These are phyloP conservation scores for Sitodiplosis mosellana DNA, from an alignment of 1,140 invertebrate genomes.

Conservation along the genomic window DNA sequence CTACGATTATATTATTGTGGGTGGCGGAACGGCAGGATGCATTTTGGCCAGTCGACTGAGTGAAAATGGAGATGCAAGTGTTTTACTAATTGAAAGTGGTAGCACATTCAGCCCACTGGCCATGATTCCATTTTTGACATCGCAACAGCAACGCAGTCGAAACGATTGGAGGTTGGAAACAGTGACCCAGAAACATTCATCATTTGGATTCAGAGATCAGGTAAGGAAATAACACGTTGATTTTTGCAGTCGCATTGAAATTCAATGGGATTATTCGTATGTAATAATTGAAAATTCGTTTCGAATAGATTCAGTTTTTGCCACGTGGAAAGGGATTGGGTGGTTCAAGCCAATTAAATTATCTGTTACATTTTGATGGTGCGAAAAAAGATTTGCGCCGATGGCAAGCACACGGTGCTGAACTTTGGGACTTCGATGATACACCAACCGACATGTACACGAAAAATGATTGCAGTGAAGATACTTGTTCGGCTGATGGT, in stretches of 20 bases:
- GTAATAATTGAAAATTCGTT: slow-evolving; percentile 2
- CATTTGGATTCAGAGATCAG: slow-evolving; percentile 36
- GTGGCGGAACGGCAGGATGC: slow-evolving; percentile 62
- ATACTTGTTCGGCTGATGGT: too few relatives aligned
- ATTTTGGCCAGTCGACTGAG: slow-evolving; percentile 51
- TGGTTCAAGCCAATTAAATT: slow-evolving; percentile 50
- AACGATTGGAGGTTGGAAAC: slow-evolving; percentile 46
- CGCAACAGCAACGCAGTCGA: slow-evolving; percentile 38
- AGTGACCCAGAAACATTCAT: slow-evolving; percentile 40
- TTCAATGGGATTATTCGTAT: not conserved
- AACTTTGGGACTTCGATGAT: slow-evolving; percentile 27
- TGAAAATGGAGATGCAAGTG: slow-evolving; percentile 33
- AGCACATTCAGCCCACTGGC: slow-evolving; percentile 40
- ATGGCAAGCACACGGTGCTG: slow-evolving; percentile 30
- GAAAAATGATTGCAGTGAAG: too few relatives aligned
- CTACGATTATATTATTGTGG: slow-evolving; percentile 36
- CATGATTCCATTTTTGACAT: slow-evolving; percentile 39
- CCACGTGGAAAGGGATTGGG: slow-evolving; percentile 49
- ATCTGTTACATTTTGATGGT: slow-evolving; percentile 43
- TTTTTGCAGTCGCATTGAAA: slow-evolving; percentile 1
- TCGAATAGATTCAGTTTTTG: slow-evolving; percentile 33
- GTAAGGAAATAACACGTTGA: slow-evolving; percentile 19
- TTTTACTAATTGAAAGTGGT: slow-evolving; percentile 52
- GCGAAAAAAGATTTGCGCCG: slow-evolving; percentile 35
- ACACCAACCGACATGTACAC: not conserved